Conservation (phyloP, 2,888 invertebrate genomes). For the Agriopis leucophaearia region DNA sequence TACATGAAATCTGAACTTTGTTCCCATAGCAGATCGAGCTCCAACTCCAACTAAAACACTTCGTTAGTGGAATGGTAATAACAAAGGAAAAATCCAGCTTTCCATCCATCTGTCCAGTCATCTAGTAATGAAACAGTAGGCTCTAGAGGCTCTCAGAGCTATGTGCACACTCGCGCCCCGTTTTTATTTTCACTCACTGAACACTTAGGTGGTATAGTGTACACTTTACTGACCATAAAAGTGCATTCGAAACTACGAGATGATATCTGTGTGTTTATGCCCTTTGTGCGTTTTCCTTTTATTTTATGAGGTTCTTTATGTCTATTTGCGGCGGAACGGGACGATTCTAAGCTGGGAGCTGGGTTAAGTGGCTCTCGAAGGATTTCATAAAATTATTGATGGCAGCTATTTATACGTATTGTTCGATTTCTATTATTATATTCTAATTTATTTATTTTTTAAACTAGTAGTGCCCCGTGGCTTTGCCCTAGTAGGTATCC, state of each 20-base stretch:
- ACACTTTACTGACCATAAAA: slow-evolving; percentile 60
- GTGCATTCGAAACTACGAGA: slow-evolving; percentile 55
- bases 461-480: too few species aligned
- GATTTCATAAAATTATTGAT: slow-evolving; percentile 38
- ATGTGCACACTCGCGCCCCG: slow-evolving; percentile 54
- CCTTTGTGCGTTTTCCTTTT: slow-evolving; percentile 45
- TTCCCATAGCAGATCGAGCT: slow-evolving; percentile 30
- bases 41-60: slow-evolving; percentile 37
- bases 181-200: slow-evolving; percentile 69
- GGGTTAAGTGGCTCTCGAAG: slow-evolving; percentile 37
- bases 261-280: slow-evolving; percentile 49
- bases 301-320: slow-evolving; percentile 45
- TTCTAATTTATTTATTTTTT: neutral
- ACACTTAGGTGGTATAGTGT: slow-evolving; percentile 60
- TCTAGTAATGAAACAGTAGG: slow-evolving; percentile 76
- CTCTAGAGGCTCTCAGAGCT: slow-evolving; percentile 57
- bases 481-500: too few species aligned
- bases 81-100: slow-evolving; percentile 75
- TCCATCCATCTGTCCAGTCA: slow-evolving; percentile 70
- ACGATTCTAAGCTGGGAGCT: slow-evolving; percentile 15
- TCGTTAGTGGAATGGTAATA: slow-evolving; percentile 58
- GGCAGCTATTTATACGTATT: neutral
- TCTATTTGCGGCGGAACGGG: slow-evolving; percentile 30
- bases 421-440: neutral
- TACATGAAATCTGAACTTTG: slow-evolving; percentile 38